These are phyloP conservation scores for Macrotis lagotis DNA, from an alignment of 2,113 vertebrate genomes.

Conservation along the genomic window DNA sequence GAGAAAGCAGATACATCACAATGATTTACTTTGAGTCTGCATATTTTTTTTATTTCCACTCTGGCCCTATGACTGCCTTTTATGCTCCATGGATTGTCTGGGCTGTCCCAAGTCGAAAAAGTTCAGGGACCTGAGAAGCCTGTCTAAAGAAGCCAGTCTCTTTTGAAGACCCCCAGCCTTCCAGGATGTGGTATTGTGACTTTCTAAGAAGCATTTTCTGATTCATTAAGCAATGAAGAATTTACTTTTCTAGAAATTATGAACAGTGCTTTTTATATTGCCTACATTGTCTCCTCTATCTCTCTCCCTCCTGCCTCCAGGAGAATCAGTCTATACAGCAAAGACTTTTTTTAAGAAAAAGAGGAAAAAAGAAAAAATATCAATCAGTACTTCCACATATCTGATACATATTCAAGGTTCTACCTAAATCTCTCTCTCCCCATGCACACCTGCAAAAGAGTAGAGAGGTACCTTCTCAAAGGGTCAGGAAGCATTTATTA, in stretches of 20 bases:
- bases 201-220: background rate
- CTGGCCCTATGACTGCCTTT: background rate
- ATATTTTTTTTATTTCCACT: background rate
- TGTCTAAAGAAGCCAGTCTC: background rate
- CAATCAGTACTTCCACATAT: background rate
- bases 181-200: background rate
- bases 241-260: too few species aligned
- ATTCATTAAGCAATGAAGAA: background rate
- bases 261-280: background rate
- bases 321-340: background rate
- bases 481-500: background rate
- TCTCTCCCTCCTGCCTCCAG: background rate
- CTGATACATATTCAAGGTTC: background rate
- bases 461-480: too few species aligned
- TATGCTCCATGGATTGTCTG: background rate
- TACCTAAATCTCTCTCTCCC: background rate
- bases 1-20: background rate
- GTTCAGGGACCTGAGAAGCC: background rate
- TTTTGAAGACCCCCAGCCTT: background rate
- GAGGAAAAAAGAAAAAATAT: background rate
- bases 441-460: background rate
- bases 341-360: background rate
- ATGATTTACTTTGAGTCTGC: background rate
- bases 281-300: background rate
- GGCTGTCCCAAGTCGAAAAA: background rate